These are phyloP conservation scores for Eustalomyia histrio DNA, from an alignment of 2,888 invertebrate species.

Conservation along the genomic window DNA sequence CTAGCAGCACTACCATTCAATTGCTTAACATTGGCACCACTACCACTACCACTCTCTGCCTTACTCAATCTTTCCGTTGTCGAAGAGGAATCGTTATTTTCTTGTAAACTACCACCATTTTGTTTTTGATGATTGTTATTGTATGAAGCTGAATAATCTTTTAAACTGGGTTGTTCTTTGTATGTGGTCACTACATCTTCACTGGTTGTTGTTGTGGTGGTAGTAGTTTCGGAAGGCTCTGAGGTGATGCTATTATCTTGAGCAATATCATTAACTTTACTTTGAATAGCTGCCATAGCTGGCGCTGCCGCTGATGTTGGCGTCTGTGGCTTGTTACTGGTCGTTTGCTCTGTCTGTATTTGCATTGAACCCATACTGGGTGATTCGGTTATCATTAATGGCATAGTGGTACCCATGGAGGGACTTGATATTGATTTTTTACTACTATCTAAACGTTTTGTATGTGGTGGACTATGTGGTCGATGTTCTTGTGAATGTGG, in stretches of 20 bases:
- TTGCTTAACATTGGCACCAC: constrained; percentile 45
- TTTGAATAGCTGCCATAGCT: constrained; percentile 43
- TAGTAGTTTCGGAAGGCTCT: constrained; percentile 78
- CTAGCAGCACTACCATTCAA: constrained; percentile 42
- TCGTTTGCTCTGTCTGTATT: constrained; percentile 70
- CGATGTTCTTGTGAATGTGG: constrained; percentile 66
- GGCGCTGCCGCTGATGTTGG: constrained; percentile 59
- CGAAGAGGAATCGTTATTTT: constrained; percentile 44
- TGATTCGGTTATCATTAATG: constrained; percentile 76
- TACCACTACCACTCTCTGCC: constrained; percentile 31
- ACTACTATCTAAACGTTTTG: constrained; percentile 76
- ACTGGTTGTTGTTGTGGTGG: constrained; percentile 79
- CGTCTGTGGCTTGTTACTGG: constrained; percentile 67
- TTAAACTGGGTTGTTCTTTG: constrained; percentile 76
- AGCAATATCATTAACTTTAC: constrained; percentile 74
- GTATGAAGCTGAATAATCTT: constrained; percentile 60
- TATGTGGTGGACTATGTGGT: constrained; percentile 69
- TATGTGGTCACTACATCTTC: constrained; percentile 79
- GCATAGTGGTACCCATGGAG: constrained; percentile 74
- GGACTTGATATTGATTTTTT: constrained; percentile 79
- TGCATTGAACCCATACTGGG: constrained; percentile 77
- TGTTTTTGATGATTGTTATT: constrained; percentile 66
- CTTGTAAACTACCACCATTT: constrained; percentile 68
- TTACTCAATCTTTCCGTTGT: constrained; percentile 27
- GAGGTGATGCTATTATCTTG: constrained; percentile 79